phyloP scores from a whole-genome alignment of 2,888 invertebrate species.

The Helleia helle region DNA sequence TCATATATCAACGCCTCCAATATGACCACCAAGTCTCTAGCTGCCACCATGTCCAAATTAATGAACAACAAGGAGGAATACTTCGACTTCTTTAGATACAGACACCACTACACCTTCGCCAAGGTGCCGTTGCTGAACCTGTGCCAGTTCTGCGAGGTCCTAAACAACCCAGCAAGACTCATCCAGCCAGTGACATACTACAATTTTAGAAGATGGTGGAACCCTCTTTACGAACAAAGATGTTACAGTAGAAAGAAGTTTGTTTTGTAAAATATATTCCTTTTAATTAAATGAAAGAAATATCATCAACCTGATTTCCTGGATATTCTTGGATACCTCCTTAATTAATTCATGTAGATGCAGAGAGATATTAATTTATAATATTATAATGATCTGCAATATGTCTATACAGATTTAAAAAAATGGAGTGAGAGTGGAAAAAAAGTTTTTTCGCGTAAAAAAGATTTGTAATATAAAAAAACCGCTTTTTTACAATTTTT shows the following conservation, averaged over 20 bases:
- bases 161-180: slow-evolving; percentile 38
- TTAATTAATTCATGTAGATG: no score
- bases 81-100: slow-evolving; percentile 46
- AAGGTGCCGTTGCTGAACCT: slow-evolving; percentile 30
- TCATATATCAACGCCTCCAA: slow-evolving; percentile 38
- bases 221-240: slow-evolving; percentile 27
- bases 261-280: background rate
- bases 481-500: no score
- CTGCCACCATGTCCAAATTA: slow-evolving; percentile 32
- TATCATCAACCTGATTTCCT: no score
- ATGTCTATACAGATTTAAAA: no score
- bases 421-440: no score
- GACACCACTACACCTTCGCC: slow-evolving; percentile 36
- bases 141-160: slow-evolving; percentile 34
- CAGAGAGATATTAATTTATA: background rate
- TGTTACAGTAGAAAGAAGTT: slow-evolving; percentile 21
- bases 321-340: no score
- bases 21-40: slow-evolving; percentile 29
- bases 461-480: no score
- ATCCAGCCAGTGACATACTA: slow-evolving; percentile 22
- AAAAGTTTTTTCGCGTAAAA: no score
- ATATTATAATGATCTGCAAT: no score
- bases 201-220: slow-evolving; percentile 49
- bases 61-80: slow-evolving; percentile 32
- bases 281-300: no score